phyloP scores from a whole-genome alignment of 2,113 vertebrate genomes.

The Centrocercus urophasianus region DNA sequence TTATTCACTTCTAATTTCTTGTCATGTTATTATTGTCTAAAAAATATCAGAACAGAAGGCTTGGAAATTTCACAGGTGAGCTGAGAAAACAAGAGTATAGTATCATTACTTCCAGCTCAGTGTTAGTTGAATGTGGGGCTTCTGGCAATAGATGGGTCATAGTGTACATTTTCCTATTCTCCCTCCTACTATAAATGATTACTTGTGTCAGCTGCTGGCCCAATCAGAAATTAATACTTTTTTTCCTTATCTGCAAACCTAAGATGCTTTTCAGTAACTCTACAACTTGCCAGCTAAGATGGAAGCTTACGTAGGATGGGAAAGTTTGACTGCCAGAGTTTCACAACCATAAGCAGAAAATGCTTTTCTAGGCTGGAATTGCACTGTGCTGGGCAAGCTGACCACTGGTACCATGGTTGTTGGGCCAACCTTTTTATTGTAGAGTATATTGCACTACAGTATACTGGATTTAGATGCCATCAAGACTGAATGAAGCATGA shows the following conservation, averaged over 20 bases:
- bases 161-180: not conserved
- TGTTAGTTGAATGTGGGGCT: not conserved
- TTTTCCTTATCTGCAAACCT: not conserved
- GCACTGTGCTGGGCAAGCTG: not conserved
- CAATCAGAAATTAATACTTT: not conserved
- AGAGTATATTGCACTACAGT: not conserved
- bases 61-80: not conserved
- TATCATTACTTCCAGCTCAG: not conserved
- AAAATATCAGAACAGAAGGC: not conserved
- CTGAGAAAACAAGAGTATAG: not conserved
- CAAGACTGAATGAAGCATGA: not conserved
- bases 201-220: not conserved
- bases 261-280: not conserved
- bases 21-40: not conserved
- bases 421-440: not conserved
- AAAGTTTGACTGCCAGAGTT: not conserved
- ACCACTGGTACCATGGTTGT: not conserved
- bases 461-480: not conserved
- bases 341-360: not conserved
- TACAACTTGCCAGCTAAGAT: not conserved
- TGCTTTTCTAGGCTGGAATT: not conserved
- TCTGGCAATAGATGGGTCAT: fast-evolving
- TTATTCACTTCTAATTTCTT: not conserved
- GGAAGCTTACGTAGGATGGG: not conserved
- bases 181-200: not conserved